Evolutionary conservation across 2,797 vertebrate genomes (phyloP).

Genomic region (Parauchenoglanis punctatus): DNA sequence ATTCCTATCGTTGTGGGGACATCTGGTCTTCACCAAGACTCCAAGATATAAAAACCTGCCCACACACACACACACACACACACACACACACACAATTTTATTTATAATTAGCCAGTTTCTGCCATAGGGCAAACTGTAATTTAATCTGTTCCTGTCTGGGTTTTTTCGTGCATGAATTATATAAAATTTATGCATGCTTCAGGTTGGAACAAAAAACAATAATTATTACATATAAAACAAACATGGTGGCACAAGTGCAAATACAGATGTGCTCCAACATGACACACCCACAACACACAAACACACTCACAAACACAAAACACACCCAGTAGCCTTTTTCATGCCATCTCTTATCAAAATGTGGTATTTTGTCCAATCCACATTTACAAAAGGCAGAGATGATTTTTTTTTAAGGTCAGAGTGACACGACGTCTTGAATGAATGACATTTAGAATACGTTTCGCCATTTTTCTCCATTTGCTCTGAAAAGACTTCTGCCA

Average conservation of each 20-base stretch:
- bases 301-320: conserved; percentile 53
- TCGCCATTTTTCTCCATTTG: conserved; percentile 76
- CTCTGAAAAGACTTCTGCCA: conserved; percentile 69
- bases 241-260: background rate
- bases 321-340: conserved; percentile 58
- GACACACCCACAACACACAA: conserved; percentile 40
- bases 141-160: no score
- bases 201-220: no score
- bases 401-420: conserved; percentile 87
- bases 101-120: no score
- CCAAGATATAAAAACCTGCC: no score
- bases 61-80: no score
- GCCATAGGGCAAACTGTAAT: no score
- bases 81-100: no score
- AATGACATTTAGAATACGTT: conserved; percentile 86
- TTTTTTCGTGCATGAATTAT: no score
- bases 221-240: background rate
- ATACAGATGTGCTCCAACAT: conserved; percentile 8
- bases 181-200: no score
- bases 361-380: conserved; percentile 81
- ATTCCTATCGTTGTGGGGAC: no score
- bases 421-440: conserved; percentile 77
- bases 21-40: no score
- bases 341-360: conserved; percentile 74
- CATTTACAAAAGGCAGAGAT: conserved; percentile 79